Conservation (phyloP, 2,888 invertebrate species). For the Papilio demoleus region DNA sequence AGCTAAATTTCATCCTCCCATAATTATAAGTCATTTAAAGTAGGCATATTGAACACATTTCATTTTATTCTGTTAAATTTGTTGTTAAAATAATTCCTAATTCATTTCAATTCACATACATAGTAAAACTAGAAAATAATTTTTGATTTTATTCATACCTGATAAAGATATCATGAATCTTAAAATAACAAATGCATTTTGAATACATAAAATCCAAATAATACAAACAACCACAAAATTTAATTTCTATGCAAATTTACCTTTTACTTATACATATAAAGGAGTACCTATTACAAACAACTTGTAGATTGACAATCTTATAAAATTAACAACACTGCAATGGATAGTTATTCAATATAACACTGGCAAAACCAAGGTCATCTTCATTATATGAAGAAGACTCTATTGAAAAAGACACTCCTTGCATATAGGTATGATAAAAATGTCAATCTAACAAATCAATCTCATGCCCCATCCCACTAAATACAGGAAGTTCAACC, state of each 20-base stretch:
- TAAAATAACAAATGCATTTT: too few species aligned
- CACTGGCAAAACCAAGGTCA: conserved; percentile 79
- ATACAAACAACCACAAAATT: too few species aligned
- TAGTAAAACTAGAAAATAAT: too few species aligned
- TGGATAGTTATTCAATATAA: conserved; percentile 50
- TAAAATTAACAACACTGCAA: conserved; percentile 30
- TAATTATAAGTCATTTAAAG: too few species aligned
- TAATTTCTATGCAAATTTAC: background rate
- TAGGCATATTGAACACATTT: too few species aligned
- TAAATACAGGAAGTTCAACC: conserved; percentile 63
- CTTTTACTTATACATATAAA: background rate
- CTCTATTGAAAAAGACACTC: conserved; percentile 46
- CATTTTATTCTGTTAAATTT: too few species aligned
- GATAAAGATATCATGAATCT: too few species aligned
- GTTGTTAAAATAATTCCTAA: too few species aligned
- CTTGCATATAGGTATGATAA: conserved; percentile 34
- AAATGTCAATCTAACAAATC: conserved; percentile 47
- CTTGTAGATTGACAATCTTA: conserved; percentile 43
- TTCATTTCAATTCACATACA: too few species aligned
- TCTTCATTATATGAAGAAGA: conserved; percentile 58
- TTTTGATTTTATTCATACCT: too few species aligned
- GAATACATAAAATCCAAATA: too few species aligned
- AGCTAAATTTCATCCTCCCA: too few species aligned
- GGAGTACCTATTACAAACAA: background rate
- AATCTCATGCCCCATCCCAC: conserved; percentile 51